A percentile compares a stretch with the other conserved stretches of the same genome.
These are phyloP conservation scores for Acleris emargana DNA, from an alignment of 2,888 invertebrate species.

Conservation along the genomic window DNA sequence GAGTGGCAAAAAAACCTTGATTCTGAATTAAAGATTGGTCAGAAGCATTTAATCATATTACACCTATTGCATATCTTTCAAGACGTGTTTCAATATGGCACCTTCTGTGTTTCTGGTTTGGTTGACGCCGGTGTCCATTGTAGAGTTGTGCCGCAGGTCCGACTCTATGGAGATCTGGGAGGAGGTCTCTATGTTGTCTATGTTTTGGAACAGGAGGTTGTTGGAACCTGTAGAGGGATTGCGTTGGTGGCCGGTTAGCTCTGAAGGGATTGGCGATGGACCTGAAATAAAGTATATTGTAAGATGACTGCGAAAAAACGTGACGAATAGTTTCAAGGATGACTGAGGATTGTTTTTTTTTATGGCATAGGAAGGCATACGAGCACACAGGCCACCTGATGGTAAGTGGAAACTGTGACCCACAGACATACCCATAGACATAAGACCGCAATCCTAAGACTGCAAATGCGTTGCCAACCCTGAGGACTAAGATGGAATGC, in stretches of 20 bases:
- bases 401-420: too few species aligned
- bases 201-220: constrained; percentile 69
- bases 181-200: constrained; percentile 63
- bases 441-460: too few species aligned
- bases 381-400: too few species aligned
- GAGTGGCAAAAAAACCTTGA: not conserved
- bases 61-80: constrained; percentile 70
- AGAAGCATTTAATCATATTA: not conserved
- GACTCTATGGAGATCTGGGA: constrained; percentile 65
- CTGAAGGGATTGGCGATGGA: constrained; percentile 52
- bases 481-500: too few species aligned
- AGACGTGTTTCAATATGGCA: constrained; percentile 75
- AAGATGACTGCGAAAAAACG: too few species aligned
- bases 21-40: not conserved
- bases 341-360: too few species aligned
- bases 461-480: too few species aligned
- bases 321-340: too few species aligned
- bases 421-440: too few species aligned
- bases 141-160: constrained; percentile 43
- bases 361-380: too few species aligned
- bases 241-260: constrained; percentile 57
- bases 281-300: constrained; percentile 48
- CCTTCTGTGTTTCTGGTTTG: constrained; percentile 76
- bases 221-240: constrained; percentile 72
- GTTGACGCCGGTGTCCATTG: constrained; percentile 71